Conservation (phyloP, 2,797 vertebrate species). For the Typhlichthys eigenmanni region DNA sequence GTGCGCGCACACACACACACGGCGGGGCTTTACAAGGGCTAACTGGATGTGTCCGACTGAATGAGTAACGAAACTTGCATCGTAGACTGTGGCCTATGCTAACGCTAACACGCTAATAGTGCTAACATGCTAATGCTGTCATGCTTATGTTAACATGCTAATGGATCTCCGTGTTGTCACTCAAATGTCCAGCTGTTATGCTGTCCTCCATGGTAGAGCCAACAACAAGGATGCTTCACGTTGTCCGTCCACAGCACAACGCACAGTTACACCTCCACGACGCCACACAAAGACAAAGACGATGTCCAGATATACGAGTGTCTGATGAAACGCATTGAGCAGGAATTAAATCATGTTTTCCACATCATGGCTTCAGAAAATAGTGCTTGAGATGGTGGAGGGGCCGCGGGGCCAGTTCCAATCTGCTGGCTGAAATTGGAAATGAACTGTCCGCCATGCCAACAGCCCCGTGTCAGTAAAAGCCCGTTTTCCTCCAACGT, state of each 20-base stretch:
- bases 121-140: neutral
- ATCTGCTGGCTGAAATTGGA: conserved; percentile 76
- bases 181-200: conserved; percentile 27
- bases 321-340: conserved; percentile 76
- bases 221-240: conserved; percentile 49
- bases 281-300: conserved; percentile 58
- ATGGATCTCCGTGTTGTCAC: neutral
- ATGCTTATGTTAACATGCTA: neutral
- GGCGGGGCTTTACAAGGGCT: neutral
- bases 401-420: conserved; percentile 67
- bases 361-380: conserved; percentile 74
- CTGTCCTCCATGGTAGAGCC: conserved; percentile 44
- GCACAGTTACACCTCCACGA: conserved; percentile 71
- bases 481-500: conserved; percentile 72
- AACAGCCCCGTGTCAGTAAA: conserved; percentile 75
- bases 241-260: conserved; percentile 52
- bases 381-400: conserved; percentile 71
- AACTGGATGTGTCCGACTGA: conserved; percentile 1
- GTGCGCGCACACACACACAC: conserved; percentile 12
- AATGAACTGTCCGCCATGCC: conserved; percentile 75
- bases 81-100: conserved; percentile 3
- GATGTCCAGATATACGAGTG: conserved; percentile 68
- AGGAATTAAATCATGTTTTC: conserved; percentile 79
- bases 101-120: too few species aligned
- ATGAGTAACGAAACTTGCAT: conserved; percentile 9